Base-by-base conservation (phyloP, 1,140 invertebrate genomes). In the Drosophila busckii region DNA sequence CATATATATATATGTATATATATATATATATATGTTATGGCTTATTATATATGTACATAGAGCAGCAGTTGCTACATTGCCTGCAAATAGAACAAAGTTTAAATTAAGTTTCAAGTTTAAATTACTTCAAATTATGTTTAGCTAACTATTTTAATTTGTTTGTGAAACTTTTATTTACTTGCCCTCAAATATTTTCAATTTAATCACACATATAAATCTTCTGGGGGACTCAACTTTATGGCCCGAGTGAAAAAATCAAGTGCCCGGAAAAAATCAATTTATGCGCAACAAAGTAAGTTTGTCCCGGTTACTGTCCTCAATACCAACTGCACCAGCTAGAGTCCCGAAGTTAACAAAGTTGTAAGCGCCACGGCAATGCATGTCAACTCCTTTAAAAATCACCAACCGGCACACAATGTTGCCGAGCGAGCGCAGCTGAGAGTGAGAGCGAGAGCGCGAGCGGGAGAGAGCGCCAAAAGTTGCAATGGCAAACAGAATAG, bases 291-390 rank as follows among this genome's bases (percentile, higher is more conserved):
- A 84, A 84, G 80, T 84, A 84, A 84, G 68, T 80, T 67, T 59
- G 69, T 65, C 68, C 82, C 80, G 73, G 82, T 84, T 84, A 84
- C 80, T 84, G 80, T 84, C 80, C 80, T 80, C 56, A 67, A 84
- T 84, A 64, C 73, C 69, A 62, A 84, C 80, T 84, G 75, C 75
- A 66, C 44, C 45, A 41, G 55, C 60, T 68, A 64, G 46, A 73
- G 29, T 66, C 46, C 50, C 75, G 69, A 82, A 82, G 75, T 82
- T 83, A 82, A 82, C 75, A 82, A 82, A 75, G 75, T 82, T 83
- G 75, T 82, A 83, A 76, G 53, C 53, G 52, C 9, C 50, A 44
- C 73, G 34, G 49, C 42, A 31, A n/a, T n/a, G n/a, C n/a, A n/a
- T n/a, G n/a, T n/a, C n/a, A n/a, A n/a, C n/a, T n/a, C n/a, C n/a